phyloP scores from a whole-genome alignment of 1,140 invertebrate species.

The Oreohelix idahoensis region DNA sequence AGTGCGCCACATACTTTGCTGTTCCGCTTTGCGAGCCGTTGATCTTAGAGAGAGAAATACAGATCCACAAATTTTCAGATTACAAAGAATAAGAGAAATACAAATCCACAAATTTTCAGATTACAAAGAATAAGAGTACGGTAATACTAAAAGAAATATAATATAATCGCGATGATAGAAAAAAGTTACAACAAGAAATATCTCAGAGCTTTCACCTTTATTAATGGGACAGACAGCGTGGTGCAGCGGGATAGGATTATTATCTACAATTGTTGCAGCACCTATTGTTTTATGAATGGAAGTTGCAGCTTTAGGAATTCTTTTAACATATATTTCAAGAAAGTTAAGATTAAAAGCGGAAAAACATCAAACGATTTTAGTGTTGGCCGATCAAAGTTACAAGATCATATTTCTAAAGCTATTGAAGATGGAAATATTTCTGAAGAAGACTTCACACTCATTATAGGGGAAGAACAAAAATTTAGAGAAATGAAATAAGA shows the following conservation, averaged over 20 bases:
- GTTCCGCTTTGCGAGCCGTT: too few species aligned
- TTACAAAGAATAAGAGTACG: too few species aligned
- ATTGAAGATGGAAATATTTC: not conserved
- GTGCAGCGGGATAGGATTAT: not conserved
- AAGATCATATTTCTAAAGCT: constrained; percentile 6
- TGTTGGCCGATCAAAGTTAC: not conserved
- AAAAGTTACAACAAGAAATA: too few species aligned
- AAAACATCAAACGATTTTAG: not conserved
- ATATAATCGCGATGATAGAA: too few species aligned
- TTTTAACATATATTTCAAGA: not conserved
- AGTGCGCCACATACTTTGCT: too few species aligned
- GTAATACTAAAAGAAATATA: too few species aligned
- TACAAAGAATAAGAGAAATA: too few species aligned
- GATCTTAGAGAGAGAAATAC: too few species aligned
- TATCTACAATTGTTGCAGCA: not conserved
- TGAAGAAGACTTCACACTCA: not conserved
- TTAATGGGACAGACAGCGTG: not conserved
- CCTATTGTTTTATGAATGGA: constrained; percentile 8
- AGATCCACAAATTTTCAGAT: too few species aligned
- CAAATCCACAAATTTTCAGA: too few species aligned
- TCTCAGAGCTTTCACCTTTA: too few species aligned
- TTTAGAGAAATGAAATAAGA: constrained; percentile 8
- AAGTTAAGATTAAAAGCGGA: not conserved
- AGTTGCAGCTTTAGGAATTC: not conserved
- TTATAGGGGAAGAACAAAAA: not conserved